Evolutionary conservation across 2,888 invertebrate species (phyloP), one percentile per base, ranked within the genome.

Genomic region (Hyppa rectilinea): DNA sequence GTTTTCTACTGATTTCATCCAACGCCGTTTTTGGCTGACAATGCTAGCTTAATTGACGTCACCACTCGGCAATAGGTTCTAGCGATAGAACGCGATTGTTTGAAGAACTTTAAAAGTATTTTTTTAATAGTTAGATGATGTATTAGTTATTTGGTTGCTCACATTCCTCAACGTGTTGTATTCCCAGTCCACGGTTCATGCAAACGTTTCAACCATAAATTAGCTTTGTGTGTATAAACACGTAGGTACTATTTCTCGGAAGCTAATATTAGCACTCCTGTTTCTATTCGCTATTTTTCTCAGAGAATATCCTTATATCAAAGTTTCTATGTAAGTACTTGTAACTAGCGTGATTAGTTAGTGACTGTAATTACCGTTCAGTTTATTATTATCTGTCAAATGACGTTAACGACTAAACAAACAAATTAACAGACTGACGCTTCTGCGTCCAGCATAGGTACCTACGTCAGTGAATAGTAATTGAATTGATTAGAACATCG

Each of bases 1-100:
- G 88, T 88, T 88, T 89, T 86, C 75, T 82, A 83, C 78, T 71
- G 73, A 85, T 84, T 83, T 76, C 66, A 76, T 78, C 71, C 71
- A 77, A 78, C 78, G 70, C 52, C 53, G 31, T 36, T 74, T 71
- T 74, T 61, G 45, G 65, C 40, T 53, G 14, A 63, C 31, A 56
- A 52, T 60, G 65, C 62, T 73, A 65, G 61, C 62, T 64, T n/a
- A 59, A 66, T 80, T 89, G 85, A 79, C 88, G 88, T 90, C 89
- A 89, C 75, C 70, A 52, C 49, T 55, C 17, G 36, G 3, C 23
- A 45, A n/a, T 26, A n/a, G 31, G 4, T 20, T 50, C 47, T 56
- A 20, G 38, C 56, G 5, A 38, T 49, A 45, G n/a, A 26, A 66
- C 36, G 52, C 64, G 6, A 50, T 62, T 77, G 49, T 78, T 49